Percentiles rank a stretch among this genome's conserved stretches.
Evolutionary conservation across 2,888 invertebrate genomes (phyloP).

Genomic region (Thyatira batis): DNA sequence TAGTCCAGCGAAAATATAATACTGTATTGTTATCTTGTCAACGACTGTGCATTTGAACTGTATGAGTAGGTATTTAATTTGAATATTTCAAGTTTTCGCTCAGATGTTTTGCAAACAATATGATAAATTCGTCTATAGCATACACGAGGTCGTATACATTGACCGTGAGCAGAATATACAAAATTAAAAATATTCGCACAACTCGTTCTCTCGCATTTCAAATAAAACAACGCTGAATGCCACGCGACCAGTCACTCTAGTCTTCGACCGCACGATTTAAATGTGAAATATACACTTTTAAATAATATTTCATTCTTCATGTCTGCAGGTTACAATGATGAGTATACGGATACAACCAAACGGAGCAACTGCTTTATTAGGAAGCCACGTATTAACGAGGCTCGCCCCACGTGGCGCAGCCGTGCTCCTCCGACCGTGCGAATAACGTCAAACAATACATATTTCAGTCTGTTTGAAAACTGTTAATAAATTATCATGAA

Average conservation of each 20-base stretch:
- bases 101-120: not conserved
- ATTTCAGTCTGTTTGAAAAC: not conserved
- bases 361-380: slow-evolving; percentile 67
- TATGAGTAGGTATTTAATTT: not conserved
- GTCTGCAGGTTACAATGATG: too few species aligned
- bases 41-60: not conserved
- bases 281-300: not conserved
- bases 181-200: not conserved
- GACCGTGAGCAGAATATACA: not conserved
- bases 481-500: not conserved
- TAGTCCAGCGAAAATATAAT: not conserved
- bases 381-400: slow-evolving; percentile 72
- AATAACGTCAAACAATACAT: slow-evolving; percentile 39
- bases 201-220: not conserved
- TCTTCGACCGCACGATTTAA: not conserved
- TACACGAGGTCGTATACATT: not conserved
- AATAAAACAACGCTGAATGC: slow-evolving; percentile 6
- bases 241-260: not conserved
- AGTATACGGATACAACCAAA: slow-evolving; percentile 27
- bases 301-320: too few species aligned
- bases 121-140: not conserved
- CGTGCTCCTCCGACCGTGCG: slow-evolving; percentile 55
- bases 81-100: not conserved
- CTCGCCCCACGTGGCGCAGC: slow-evolving; percentile 54
- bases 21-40: not conserved